These are phyloP conservation scores for Temnothorax curvispinosus DNA, from an alignment of 1,140 invertebrate species.

Conservation along the genomic window DNA sequence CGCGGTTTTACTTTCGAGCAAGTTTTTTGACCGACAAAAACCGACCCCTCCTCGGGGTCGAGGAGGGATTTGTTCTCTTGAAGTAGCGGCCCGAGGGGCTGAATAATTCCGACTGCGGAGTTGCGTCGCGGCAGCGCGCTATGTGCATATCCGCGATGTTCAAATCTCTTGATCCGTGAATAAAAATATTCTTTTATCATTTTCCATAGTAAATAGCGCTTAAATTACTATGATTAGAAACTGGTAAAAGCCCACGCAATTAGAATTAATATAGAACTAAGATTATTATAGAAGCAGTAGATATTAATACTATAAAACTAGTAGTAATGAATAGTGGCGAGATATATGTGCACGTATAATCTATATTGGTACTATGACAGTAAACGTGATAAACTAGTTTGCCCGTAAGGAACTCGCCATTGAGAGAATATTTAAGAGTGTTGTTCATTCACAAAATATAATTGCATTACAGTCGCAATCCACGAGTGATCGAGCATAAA, in stretches of 20 bases:
- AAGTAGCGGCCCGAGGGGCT: conserved; percentile 65
- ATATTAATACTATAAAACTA: not conserved
- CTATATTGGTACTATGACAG: not conserved
- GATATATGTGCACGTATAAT: not conserved
- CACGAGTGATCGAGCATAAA: conserved; percentile 18
- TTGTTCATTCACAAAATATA: not conserved
- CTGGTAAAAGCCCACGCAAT: not conserved
- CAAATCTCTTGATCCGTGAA: conserved; percentile 70
- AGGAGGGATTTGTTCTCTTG: conserved; percentile 1
- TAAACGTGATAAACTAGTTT: not conserved
- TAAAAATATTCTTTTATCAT: not conserved
- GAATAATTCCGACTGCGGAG: conserved; percentile 53
- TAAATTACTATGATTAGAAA: not conserved
- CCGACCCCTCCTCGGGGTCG: conserved; percentile 62
- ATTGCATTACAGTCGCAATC: not conserved
- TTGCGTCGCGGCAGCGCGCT: conserved; percentile 40
- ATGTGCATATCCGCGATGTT: conserved; percentile 62
- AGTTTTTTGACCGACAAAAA: conserved; percentile 50
- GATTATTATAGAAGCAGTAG: not conserved
- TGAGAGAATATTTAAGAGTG: not conserved
- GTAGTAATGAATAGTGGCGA: not conserved
- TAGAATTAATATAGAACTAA: not conserved
- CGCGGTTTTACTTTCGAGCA: conserved; percentile 44
- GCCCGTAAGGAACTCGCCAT: not conserved
- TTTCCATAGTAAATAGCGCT: not conserved